Base-by-base conservation (phyloP, 2,113 vertebrate genomes). In the Lophura nycthemera region DNA sequence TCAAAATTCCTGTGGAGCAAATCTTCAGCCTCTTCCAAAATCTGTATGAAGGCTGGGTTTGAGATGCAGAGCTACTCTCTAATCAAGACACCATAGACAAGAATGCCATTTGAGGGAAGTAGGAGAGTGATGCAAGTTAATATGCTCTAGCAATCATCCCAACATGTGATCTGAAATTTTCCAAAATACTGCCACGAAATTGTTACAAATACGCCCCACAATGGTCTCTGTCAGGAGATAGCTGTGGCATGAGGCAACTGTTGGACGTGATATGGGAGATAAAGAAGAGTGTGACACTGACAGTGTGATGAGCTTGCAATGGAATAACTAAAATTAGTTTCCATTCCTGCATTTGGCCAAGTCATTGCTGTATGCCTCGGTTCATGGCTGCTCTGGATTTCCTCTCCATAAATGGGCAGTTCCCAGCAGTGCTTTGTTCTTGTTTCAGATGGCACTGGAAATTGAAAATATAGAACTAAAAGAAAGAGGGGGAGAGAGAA, bases 311-410 rank as follows among this genome's bases (percentile, higher is more conserved):
- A 95, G 94, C 93, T 92, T 83, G 85, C 81, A 59, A 9, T 63
- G 91, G 93, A 96, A 95, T 95, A 96, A 94, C 91, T 96, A 96
- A 96, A 96, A 97, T 96, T 95, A 95, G 95, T 96, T 87, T 84
- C 94, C 85, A 88, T 88, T 91, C 93, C 95, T 93, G 89, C 85
- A 85, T 96, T 83, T 96, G 91, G 83, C 59, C 3, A 7, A 88
- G 70, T 22, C 89, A 57, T 65, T 96, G 83, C 83, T 7, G 5
- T 92, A 13, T 17, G 64, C 86, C 66, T 42, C 11, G 0, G 52
- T 73, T 86, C 94, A 29, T 19, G 78, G 72, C 77, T 70, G 80
- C 87, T 86, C 88, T 89, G 80, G 57, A 70, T 92, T 94, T 93
- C 77, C 82, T 92, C 69, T n/a, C 96, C 95, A 96, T 96, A 96